These are phyloP conservation scores for Ctenopoma multispine DNA, from an alignment of 2,797 vertebrate species.

Conservation along the genomic window DNA sequence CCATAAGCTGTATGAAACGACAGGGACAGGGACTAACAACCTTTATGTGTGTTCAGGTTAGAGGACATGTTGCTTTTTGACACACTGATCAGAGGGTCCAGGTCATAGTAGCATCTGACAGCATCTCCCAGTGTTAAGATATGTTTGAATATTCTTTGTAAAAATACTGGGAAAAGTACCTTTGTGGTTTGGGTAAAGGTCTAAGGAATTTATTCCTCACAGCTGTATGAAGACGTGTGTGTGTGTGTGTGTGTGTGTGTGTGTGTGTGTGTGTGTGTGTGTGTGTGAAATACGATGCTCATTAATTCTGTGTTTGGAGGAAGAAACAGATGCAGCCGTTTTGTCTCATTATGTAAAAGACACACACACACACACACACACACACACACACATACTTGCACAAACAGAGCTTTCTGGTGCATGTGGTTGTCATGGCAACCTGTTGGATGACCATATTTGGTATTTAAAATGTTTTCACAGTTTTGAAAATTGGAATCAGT, in stretches of 20 bases:
- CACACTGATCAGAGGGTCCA: no score
- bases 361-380: conserved; percentile 21
- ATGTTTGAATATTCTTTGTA: no score
- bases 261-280: no score
- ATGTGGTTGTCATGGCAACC: conserved; percentile 77
- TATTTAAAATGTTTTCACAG: conserved; percentile 50
- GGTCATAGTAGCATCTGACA: no score
- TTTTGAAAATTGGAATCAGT: conserved; percentile 30
- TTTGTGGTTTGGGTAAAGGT: no score
- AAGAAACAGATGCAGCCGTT: conserved; percentile 71
- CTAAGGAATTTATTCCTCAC: no score
- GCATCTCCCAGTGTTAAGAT: no score
- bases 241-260: conserved; percentile 21
- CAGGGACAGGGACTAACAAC: no score
- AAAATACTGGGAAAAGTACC: no score
- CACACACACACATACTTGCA: conserved; percentile 16
- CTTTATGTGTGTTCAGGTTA: no score
- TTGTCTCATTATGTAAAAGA: conserved; percentile 62
- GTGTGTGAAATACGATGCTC: conserved; percentile 14
- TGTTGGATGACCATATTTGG: conserved; percentile 58
- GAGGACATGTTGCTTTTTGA: no score
- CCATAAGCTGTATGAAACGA: no score
- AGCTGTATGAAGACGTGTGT: background rate
- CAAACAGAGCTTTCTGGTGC: conserved; percentile 40
- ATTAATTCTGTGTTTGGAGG: conserved; percentile 48